Conservation (phyloP, 2,113 vertebrate species). For the Labeo catla region DNA sequence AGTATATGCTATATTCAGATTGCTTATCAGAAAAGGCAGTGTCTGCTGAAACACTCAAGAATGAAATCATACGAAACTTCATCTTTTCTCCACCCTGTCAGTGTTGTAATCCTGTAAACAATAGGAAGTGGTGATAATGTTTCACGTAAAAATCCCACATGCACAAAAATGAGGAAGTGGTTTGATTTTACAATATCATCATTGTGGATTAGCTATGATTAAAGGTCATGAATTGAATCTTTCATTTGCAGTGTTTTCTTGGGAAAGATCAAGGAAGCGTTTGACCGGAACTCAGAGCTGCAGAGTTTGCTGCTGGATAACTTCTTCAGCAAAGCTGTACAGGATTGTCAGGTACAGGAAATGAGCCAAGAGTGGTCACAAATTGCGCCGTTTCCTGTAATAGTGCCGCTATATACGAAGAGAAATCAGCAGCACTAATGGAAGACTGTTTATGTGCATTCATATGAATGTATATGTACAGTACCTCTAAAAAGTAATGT, state of each 20-base stretch:
- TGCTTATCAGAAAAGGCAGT: not conserved
- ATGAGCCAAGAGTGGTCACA: not conserved
- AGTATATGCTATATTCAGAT: not conserved
- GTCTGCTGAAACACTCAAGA: not conserved
- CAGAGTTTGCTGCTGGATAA: constrained; percentile 89
- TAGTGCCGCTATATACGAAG: not conserved
- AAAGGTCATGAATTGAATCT: not conserved
- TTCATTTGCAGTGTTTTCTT: constrained; percentile 85
- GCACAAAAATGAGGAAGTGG: not conserved
- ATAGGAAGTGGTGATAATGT: constrained; percentile 43
- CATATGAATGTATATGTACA: not conserved
- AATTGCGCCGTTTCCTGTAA: not conserved
- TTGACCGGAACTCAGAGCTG: constrained; percentile 85
- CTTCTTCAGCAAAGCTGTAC: constrained; percentile 89
- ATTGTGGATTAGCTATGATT: not conserved
- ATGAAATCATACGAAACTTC: constrained; percentile 6
- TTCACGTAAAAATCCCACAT: not conserved
- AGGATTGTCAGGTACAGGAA: constrained; percentile 87
- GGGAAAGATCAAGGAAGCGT: constrained; percentile 96
- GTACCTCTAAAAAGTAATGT: not conserved
- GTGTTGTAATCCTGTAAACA: constrained; percentile 53
- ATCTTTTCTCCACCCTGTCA: not conserved
- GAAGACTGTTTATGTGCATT: not conserved
- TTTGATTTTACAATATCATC: not conserved
- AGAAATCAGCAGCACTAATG: not conserved